phyloP scores from a whole-genome alignment of 2,888 invertebrate species.

The Ennomos erosarius region DNA sequence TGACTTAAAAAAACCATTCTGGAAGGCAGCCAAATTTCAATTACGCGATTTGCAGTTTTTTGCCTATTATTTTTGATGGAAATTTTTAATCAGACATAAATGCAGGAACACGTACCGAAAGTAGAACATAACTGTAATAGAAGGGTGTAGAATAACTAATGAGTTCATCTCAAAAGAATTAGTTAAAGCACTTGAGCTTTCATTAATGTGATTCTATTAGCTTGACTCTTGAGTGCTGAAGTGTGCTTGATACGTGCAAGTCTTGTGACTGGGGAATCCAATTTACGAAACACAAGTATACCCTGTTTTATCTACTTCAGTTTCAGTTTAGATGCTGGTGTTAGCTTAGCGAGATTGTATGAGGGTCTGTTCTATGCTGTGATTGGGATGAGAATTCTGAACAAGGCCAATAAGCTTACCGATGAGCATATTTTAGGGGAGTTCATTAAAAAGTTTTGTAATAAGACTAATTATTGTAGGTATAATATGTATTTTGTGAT shows the following conservation, averaged over 20 bases:
- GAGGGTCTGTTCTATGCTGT: neutral
- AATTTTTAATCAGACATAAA: slow-evolving; percentile 30
- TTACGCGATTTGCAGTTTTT: slow-evolving; percentile 44
- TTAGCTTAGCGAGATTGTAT: neutral
- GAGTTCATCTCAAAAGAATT: slow-evolving; percentile 8
- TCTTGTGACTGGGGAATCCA: slow-evolving; percentile 27
- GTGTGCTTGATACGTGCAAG: slow-evolving; percentile 25
- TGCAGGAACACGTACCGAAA: slow-evolving; percentile 7
- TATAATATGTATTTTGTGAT: no score
- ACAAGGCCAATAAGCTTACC: no score
- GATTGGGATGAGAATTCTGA: no score
- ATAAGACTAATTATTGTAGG: no score
- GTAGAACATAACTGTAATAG: no score
- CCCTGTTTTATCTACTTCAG: slow-evolving; percentile 17
- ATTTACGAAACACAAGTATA: slow-evolving; percentile 24
- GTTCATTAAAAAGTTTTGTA: no score
- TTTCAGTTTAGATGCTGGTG: neutral
- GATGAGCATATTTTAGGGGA: no score
- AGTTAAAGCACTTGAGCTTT: slow-evolving; percentile 22
- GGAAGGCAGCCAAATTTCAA: slow-evolving; percentile 46
- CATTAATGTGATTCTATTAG: slow-evolving; percentile 38
- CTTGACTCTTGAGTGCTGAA: slow-evolving; percentile 31
- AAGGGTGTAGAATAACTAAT: no score
- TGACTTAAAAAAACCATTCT: slow-evolving; percentile 12
- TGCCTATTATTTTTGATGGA: slow-evolving; percentile 26